phyloP scores from a whole-genome alignment of 1,140 invertebrate genomes.

The Riptortus pedestris region DNA sequence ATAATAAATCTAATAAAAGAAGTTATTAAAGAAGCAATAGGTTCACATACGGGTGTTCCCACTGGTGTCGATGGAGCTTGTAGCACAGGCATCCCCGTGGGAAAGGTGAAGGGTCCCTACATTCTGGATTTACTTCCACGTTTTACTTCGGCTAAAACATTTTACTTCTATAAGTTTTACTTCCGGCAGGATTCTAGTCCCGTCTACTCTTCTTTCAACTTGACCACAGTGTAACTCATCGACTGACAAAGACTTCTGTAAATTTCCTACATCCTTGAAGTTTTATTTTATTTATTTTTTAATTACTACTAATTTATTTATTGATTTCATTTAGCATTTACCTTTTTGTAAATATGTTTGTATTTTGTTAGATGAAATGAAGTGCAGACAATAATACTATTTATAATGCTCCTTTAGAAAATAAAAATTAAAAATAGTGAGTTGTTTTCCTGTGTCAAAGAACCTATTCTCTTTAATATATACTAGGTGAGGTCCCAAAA shows the following conservation, averaged over 20 bases:
- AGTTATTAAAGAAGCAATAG: neutral
- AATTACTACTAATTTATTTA: no score
- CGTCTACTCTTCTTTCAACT: neutral
- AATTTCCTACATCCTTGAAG: no score
- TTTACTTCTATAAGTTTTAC: no score
- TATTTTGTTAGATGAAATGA: constrained; percentile 1
- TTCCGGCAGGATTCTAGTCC: no score
- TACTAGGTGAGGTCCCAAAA: no score
- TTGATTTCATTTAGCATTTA: neutral
- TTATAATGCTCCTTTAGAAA: constrained; percentile 15
- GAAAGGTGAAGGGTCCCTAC: constrained; percentile 12
- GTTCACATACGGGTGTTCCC: constrained; percentile 16
- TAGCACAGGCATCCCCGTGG: neutral
- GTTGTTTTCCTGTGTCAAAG: neutral
- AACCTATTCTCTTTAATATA: no score
- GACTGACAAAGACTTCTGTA: no score
- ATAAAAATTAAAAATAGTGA: neutral
- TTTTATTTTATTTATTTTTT: no score
- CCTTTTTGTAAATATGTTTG: constrained; percentile 12
- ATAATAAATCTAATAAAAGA: no score
- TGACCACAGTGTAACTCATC: no score
- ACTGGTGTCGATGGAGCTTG: neutral
- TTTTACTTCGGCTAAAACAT: no score
- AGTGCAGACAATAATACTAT: constrained; percentile 7
- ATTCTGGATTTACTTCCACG: no score